phyloP scores from a whole-genome alignment of 2,113 vertebrate genomes.

The Ardeotis arabs region DNA sequence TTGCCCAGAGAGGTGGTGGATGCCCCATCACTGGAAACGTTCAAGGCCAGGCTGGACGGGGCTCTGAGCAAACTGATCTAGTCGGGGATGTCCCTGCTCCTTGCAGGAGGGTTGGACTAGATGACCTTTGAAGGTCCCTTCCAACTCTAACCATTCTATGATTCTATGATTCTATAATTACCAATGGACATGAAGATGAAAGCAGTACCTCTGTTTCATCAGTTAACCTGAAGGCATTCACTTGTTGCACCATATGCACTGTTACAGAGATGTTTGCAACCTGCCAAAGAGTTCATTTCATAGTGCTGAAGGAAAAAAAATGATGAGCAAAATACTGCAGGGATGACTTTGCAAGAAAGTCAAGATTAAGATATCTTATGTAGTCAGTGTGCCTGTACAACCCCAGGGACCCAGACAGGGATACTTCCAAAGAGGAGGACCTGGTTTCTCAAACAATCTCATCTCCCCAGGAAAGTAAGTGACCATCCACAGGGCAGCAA shows the following conservation, averaged over 20 bases:
- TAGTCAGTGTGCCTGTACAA: not conserved
- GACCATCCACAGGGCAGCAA: not conserved
- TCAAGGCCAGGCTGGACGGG: too few species aligned
- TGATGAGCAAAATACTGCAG: not conserved
- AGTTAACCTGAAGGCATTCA: conserved; percentile 31
- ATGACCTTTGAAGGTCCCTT: too few species aligned
- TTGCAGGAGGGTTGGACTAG: too few species aligned
- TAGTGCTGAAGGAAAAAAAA: not conserved
- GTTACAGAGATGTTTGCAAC: conserved; percentile 24
- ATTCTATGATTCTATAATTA: not conserved
- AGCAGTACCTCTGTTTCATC: conserved; percentile 12
- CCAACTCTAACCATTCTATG: too few species aligned
- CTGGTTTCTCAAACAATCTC: not conserved
- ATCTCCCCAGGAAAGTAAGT: not conserved
- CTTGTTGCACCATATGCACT: conserved; percentile 33
- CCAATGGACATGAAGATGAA: not conserved
- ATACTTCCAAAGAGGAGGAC: not conserved
- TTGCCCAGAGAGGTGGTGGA: too few species aligned
- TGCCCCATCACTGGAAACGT: too few species aligned
- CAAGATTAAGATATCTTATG: not conserved
- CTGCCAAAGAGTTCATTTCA: conserved; percentile 2
- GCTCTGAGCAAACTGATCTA: too few species aligned
- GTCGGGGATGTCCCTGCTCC: too few species aligned
- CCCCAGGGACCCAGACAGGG: not conserved
- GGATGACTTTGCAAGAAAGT: not conserved